Evolutionary conservation across 2,888 invertebrate genomes (phyloP), one percentile per base, ranked within the genome.

Genomic region (Mythimna lalbum): DNA sequence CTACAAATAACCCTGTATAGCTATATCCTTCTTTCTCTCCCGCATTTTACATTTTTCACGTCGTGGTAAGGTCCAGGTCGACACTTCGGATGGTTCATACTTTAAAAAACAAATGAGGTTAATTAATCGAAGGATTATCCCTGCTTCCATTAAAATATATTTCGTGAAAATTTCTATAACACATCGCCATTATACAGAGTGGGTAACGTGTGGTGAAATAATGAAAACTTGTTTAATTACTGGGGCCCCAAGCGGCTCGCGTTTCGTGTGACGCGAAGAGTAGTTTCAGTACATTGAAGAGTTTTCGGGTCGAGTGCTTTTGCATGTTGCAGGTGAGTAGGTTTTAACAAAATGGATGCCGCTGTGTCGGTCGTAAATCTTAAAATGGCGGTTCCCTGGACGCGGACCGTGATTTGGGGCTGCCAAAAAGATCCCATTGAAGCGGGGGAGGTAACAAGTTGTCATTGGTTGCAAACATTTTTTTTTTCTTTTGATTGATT

Each of bases 241-340:
- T 63, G 73, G 27, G 77, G 73, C 83, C 87, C 88, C 84, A 59
- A 78, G 86, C 76, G 85, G 75, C 79, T 74, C 80, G 75, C 82
- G 76, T 85, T 71, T 85, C 84, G 82, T 78, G 80, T 85, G 84
- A 86, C 84, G 80, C 83, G 84, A 80, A 78, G 87, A 89, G 90
- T 92, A 92, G 91, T 92, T 91, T 86, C 82, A 80, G 86, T 86
- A 87, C 87, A 88, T 88, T 89, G 80, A 82, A 85, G 90, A 88
- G 90, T 93, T 92, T 93, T 90, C 88, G 88, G 88, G 88, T 81
- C 89, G 92, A 93, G 93, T 93, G 93, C 73, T 73, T 73, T 73
- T 73, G 73, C 73, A 73, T 73, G 73, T 73, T 73, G 73, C 73
- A 73, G 73, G 73, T 73, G 73, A 73, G 73, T 73, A 73, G 75